Conservation (phyloP, 2,888 invertebrate species). For the Cryptocephalus moraei region DNA sequence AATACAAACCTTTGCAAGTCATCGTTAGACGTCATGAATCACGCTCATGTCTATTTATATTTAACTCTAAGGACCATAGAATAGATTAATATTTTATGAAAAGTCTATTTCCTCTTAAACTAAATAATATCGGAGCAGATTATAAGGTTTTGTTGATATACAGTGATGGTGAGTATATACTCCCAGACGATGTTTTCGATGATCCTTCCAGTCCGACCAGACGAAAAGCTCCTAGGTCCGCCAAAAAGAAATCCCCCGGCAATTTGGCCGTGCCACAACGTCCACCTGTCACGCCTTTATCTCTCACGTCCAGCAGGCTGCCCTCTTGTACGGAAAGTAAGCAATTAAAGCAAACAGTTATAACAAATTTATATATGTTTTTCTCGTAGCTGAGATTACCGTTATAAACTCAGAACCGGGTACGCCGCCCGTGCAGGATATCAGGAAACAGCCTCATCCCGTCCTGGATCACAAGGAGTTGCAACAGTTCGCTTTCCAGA, state of each 20-base stretch:
- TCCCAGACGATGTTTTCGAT: background rate
- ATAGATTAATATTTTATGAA: too few species aligned
- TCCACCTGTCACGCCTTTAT: slow-evolving; percentile 6
- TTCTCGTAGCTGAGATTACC: background rate
- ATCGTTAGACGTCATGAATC: too few species aligned
- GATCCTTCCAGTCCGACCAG: too few species aligned
- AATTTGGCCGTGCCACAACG: background rate
- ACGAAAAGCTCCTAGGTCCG: too few species aligned
- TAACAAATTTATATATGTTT: too few species aligned
- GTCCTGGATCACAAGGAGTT: slow-evolving; percentile 40
- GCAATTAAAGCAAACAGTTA: background rate
- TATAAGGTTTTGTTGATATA: too few species aligned
- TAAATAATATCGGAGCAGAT: too few species aligned
- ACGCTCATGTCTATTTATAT: too few species aligned
- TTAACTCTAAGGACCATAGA: too few species aligned
- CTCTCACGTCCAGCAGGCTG: slow-evolving; percentile 7
- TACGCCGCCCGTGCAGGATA: background rate
- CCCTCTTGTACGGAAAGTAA: slow-evolving; percentile 12
- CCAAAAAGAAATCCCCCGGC: background rate
- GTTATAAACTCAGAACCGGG: too few species aligned
- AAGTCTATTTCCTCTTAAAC: too few species aligned
- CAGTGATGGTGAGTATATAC: slow-evolving; percentile 4
- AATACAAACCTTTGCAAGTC: too few species aligned
- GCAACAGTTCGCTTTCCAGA: slow-evolving; percentile 66
- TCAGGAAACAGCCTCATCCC: slow-evolving; percentile 12